Percentiles rank a stretch among this genome's conserved stretches.
These are phyloP conservation scores for Drosophila serrata DNA, from an alignment of 1,140 invertebrate species.

Conservation along the genomic window DNA sequence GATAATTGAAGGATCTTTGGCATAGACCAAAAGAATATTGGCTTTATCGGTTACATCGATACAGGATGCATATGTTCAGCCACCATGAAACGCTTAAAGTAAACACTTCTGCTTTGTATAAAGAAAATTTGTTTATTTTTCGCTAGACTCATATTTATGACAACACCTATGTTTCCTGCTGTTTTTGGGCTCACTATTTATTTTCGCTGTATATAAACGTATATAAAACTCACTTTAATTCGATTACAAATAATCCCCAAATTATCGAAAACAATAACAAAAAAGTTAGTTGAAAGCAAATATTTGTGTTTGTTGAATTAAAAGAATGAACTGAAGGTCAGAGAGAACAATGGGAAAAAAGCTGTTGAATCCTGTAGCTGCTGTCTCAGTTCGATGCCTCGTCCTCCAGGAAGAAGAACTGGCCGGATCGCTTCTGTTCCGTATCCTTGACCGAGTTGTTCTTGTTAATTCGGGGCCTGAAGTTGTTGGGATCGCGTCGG, in stretches of 20 bases:
- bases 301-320: slow-evolving; percentile 37
- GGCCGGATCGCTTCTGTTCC: slow-evolving; percentile 98
- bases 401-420: slow-evolving; percentile 99
- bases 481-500: slow-evolving; percentile 99
- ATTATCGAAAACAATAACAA: slow-evolving; percentile 69
- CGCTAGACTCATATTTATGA: slow-evolving; percentile 57
- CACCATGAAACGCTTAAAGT: background rate
- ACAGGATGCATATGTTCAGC: too few relatives aligned
- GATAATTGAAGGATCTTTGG: too few relatives aligned
- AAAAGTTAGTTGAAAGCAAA: slow-evolving; percentile 56
- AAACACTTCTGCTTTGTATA: slow-evolving; percentile 48
- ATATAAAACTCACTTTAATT: slow-evolving; percentile 70
- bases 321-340: slow-evolving; percentile 44
- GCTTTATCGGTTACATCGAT: too few relatives aligned
- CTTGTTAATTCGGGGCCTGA: slow-evolving; percentile 99
- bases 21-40: too few relatives aligned
- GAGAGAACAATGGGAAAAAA: slow-evolving; percentile 31
- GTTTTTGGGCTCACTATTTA: slow-evolving; percentile 54
- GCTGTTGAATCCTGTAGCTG: slow-evolving; percentile 26
- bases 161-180: slow-evolving; percentile 60
- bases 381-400: slow-evolving; percentile 52
- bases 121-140: slow-evolving; percentile 81
- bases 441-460: slow-evolving; percentile 98
- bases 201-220: slow-evolving; percentile 64
- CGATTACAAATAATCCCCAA: slow-evolving; percentile 47